Conservation (phyloP, 2,888 invertebrate species). For the Bembecia ichneumoniformis region DNA sequence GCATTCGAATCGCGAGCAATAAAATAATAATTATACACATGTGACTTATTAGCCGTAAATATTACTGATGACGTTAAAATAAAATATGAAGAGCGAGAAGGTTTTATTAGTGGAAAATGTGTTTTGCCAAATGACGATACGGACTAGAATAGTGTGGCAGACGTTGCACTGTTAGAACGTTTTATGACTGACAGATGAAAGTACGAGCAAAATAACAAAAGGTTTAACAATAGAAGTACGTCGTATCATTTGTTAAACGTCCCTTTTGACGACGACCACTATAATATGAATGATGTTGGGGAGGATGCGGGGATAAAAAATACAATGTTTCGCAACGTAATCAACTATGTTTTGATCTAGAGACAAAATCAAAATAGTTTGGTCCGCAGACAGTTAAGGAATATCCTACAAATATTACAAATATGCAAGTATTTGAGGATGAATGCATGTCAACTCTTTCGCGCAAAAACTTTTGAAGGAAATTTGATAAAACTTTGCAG, state of each 20-base stretch:
- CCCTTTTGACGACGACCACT: conserved; percentile 65
- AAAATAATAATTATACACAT: conserved; percentile 71
- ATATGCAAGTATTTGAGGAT: no score
- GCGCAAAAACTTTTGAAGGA: no score
- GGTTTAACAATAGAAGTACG: conserved; percentile 64
- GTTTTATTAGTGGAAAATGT: conserved; percentile 8
- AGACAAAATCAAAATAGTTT: background rate
- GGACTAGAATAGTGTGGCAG: conserved; percentile 13
- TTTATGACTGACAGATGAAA: conserved; percentile 24
- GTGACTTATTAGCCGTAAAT: conserved; percentile 65
- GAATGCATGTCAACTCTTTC: no score
- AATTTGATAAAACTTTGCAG: no score
- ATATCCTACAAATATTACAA: no score
- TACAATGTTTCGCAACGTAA: conserved; percentile 32
- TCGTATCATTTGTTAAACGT: conserved; percentile 71
- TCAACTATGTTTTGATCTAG: background rate
- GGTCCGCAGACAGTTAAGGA: no score
- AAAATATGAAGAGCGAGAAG: conserved; percentile 22
- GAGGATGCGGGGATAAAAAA: conserved; percentile 32
- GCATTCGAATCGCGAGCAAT: conserved; percentile 58
- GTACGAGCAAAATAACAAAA: conserved; percentile 60
- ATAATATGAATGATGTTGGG: conserved; percentile 66
- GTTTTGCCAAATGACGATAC: conserved; percentile 9
- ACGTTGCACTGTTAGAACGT: conserved; percentile 21
- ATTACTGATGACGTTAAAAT: conserved; percentile 44